phyloP scores from a whole-genome alignment of 2,888 invertebrate genomes.

The Rhingia rostrata region DNA sequence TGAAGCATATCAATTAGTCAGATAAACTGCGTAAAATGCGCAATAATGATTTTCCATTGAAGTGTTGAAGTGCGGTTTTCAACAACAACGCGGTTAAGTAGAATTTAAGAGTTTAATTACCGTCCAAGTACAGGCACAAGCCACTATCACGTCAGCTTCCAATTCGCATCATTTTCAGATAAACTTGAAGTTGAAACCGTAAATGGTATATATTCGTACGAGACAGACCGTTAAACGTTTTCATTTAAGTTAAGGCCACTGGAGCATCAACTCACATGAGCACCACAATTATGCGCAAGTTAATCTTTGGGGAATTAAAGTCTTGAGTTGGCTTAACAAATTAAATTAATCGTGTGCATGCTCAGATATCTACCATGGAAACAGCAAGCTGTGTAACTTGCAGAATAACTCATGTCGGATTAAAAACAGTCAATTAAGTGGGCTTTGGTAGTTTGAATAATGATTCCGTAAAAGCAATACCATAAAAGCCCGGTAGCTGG shows the following conservation, averaged over 20 bases:
- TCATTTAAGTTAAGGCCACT: conserved; percentile 43
- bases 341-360: conserved; percentile 29
- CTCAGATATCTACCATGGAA: conserved; percentile 16
- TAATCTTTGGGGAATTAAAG: conserved; percentile 57
- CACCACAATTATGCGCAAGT: conserved; percentile 33
- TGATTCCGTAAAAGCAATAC: not conserved
- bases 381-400: conserved; percentile 12
- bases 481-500: conserved; percentile 16
- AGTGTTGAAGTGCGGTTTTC: conserved; percentile 46
- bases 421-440: conserved; percentile 51
- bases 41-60: conserved; percentile 49
- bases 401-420: conserved; percentile 45
- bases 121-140: not conserved
- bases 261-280: conserved; percentile 12
- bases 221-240: conserved; percentile 43
- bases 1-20: conserved; percentile 67
- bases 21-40: conserved; percentile 49
- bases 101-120: conserved; percentile 34
- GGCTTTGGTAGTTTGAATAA: conserved; percentile 26
- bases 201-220: conserved; percentile 26
- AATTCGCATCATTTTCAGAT: conserved; percentile 12
- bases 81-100: conserved; percentile 32
- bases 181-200: conserved; percentile 29
- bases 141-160: not conserved
- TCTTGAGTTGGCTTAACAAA: conserved; percentile 43